Evolutionary conservation across 2,113 vertebrate species (phyloP).

Genomic region (Nyctibius bracteatus): DNA sequence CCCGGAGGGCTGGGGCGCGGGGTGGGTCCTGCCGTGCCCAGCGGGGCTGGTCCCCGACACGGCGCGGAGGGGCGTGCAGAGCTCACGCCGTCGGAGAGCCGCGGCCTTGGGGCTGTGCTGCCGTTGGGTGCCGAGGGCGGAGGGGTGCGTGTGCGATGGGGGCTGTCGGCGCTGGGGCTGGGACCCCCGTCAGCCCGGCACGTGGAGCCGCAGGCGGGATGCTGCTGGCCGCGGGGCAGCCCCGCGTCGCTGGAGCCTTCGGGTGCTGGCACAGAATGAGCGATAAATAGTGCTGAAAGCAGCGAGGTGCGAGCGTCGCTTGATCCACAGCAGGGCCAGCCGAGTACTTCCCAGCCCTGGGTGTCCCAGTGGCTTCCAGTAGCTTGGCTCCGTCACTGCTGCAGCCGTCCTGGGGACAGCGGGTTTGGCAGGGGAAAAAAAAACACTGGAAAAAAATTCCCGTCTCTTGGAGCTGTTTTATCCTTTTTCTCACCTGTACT

Average conservation of each 20-base stretch:
- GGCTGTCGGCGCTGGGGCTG: background rate
- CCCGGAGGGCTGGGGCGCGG: background rate
- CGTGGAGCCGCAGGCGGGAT: accelerated
- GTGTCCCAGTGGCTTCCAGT: background rate
- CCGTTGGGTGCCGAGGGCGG: background rate
- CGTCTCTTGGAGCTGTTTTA: background rate
- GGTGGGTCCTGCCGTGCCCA: too few species aligned
- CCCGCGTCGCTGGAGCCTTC: background rate
- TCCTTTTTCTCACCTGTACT: background rate
- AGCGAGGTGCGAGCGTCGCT: accelerated
- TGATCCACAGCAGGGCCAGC: background rate
- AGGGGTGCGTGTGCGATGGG: too few species aligned
- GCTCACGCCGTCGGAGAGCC: too few species aligned
- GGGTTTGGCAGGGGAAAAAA: background rate
- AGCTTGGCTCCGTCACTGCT: background rate
- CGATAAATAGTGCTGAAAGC: background rate
- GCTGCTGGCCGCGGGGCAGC: accelerated
- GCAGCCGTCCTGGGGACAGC: background rate
- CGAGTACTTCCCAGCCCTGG: background rate
- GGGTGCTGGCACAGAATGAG: accelerated
- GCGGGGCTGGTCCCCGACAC: accelerated
- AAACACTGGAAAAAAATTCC: background rate
- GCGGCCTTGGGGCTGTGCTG: accelerated
- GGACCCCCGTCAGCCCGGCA: background rate
- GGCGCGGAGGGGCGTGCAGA: accelerated